Evolutionary conservation across 2,113 vertebrate genomes (phyloP).

Genomic region (Ramphastos sulfuratus): DNA sequence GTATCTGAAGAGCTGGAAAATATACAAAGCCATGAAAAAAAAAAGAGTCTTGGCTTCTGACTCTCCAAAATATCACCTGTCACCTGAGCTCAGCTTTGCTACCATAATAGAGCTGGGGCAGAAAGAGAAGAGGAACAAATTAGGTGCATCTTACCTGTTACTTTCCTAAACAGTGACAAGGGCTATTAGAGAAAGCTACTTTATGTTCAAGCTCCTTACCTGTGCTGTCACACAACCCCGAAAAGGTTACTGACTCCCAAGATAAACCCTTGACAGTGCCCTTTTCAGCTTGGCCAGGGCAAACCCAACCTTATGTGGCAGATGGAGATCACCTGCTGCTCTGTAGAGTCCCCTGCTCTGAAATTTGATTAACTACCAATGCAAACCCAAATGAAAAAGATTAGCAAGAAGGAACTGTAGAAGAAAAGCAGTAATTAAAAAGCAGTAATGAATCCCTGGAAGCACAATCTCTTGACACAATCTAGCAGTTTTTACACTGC

Average conservation of each 20-base stretch:
- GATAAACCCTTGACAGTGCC: neutral
- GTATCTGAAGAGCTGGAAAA: neutral
- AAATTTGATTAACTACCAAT: constrained; percentile 21
- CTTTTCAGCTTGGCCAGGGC: neutral
- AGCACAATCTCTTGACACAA: constrained; percentile 39
- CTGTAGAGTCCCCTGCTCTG: neutral
- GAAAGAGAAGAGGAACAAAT: neutral
- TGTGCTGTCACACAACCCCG: neutral
- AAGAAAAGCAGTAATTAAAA: constrained; percentile 47
- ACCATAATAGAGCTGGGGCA: neutral
- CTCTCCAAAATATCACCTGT: neutral
- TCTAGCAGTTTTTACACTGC: constrained; percentile 3
- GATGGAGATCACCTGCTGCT: neutral
- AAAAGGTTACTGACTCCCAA: neutral
- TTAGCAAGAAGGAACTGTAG: neutral
- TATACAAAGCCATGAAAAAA: neutral
- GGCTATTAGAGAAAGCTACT: neutral
- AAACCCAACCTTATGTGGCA: neutral
- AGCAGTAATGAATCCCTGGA: constrained; percentile 56
- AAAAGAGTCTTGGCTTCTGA: neutral
- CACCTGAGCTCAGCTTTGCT: neutral
- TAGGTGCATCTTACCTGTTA: neutral
- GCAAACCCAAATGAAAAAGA: neutral
- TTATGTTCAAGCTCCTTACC: neutral
- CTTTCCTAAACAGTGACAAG: neutral